These are phyloP conservation scores for Sebastes alutus DNA, from an alignment of 2,797 vertebrate species.

Conservation along the genomic window DNA sequence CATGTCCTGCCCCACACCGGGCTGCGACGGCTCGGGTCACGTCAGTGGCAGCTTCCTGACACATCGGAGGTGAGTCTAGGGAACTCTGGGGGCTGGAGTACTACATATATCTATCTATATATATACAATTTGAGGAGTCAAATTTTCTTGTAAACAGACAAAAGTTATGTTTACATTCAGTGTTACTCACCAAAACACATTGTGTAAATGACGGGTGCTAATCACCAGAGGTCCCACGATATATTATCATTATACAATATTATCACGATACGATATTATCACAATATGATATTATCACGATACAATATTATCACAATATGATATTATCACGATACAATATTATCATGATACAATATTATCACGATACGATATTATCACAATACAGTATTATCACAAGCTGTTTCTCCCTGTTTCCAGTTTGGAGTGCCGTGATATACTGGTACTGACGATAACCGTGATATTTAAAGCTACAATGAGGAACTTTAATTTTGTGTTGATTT, in stretches of 20 bases:
- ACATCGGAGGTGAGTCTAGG: conserved; percentile 91
- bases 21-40: conserved; percentile 97
- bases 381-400: too few relatives aligned
- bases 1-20: conserved; percentile 97
- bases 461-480: neutral
- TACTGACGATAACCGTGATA: neutral
- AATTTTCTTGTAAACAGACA: neutral
- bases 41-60: conserved; percentile 99
- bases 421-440: neutral
- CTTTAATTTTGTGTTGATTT: neutral
- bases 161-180: neutral
- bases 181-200: neutral
- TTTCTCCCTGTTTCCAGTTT: too few relatives aligned
- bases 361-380: too few relatives aligned
- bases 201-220: neutral
- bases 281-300: too few relatives aligned
- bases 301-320: too few relatives aligned
- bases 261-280: too few relatives aligned
- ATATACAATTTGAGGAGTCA: neutral
- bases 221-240: too few relatives aligned
- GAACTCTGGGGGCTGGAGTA: neutral
- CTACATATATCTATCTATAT: neutral
- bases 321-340: too few relatives aligned
- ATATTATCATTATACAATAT: too few relatives aligned
- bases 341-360: too few relatives aligned